phyloP scores from a whole-genome alignment of 2,888 invertebrate genomes.

The Agriopis leucophaearia region DNA sequence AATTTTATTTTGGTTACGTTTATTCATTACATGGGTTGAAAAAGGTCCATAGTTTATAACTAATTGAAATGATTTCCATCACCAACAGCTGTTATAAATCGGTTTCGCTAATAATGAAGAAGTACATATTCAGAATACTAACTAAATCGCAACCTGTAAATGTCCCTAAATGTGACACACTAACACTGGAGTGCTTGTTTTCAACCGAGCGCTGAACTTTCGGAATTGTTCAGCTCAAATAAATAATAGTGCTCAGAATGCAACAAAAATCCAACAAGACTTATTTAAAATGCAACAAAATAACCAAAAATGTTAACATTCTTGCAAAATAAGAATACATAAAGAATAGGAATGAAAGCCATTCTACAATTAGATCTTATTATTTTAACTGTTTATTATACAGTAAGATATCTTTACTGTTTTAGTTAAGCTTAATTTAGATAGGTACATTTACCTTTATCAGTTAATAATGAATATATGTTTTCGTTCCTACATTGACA shows the following conservation, averaged over 20 bases:
- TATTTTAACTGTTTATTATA: too few species aligned
- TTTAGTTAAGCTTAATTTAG: not conserved
- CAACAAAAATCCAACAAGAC: slow-evolving; percentile 16
- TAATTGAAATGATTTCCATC: too few species aligned
- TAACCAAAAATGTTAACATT: not conserved
- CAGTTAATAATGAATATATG: not conserved
- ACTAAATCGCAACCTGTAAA: slow-evolving; percentile 31
- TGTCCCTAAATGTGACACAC: slow-evolving; percentile 46
- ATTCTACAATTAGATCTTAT: slow-evolving; percentile 10
- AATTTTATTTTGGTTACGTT: too few species aligned
- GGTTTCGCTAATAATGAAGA: not conserved
- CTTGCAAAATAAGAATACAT: not conserved
- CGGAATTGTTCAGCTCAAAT: slow-evolving; percentile 29
- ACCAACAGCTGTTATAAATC: too few species aligned
- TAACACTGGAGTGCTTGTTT: slow-evolving; percentile 46
- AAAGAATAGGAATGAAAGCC: slow-evolving; percentile 10
- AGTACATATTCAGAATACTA: not conserved
- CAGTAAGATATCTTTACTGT: slow-evolving; percentile 6
- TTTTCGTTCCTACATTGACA: too few species aligned
- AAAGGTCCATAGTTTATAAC: too few species aligned
- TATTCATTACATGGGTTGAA: too few species aligned
- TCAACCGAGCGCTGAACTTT: slow-evolving; percentile 32
- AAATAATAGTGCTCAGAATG: slow-evolving; percentile 24
- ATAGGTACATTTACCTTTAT: not conserved
- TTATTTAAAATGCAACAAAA: slow-evolving; percentile 13